These are phyloP conservation scores for Drosophila auraria DNA, from an alignment of 1,140 invertebrate species.

Conservation along the genomic window DNA sequence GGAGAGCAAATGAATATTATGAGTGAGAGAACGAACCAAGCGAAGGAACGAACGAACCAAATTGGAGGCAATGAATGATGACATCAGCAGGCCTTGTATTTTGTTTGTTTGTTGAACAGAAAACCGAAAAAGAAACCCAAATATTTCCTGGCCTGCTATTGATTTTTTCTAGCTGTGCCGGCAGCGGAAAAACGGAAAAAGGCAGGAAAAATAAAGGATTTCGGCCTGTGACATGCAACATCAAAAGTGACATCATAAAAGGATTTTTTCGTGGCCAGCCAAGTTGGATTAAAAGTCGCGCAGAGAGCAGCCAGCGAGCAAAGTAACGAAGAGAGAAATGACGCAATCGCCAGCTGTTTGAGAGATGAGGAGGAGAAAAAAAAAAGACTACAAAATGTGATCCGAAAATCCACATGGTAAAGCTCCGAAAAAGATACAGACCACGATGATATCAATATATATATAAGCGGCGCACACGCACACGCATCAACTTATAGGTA, in stretches of 20 bases:
- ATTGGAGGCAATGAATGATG: slow-evolving; percentile 38
- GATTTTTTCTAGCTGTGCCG: slow-evolving; percentile 13
- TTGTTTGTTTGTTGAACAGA: slow-evolving; percentile 26
- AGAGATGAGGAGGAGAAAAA: slow-evolving; percentile 6
- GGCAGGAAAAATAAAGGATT: slow-evolving; percentile 14
- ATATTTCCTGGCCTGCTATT: slow-evolving; percentile 37
- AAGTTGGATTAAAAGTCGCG: slow-evolving; percentile 46
- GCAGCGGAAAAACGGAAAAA: background rate
- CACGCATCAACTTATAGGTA: slow-evolving; percentile 26
- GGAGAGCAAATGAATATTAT: background rate
- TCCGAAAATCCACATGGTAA: slow-evolving; percentile 42
- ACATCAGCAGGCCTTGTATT: slow-evolving; percentile 26
- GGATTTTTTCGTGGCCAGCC: slow-evolving; percentile 33
- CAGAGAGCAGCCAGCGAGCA: slow-evolving; percentile 3
- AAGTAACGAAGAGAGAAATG: slow-evolving; percentile 20
- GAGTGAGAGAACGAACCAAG: slow-evolving; percentile 1
- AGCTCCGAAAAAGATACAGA: slow-evolving; percentile 39
- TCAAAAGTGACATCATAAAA: slow-evolving; percentile 44
- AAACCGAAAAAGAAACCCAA: background rate
- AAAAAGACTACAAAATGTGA: slow-evolving; percentile 49
- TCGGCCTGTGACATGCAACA: slow-evolving; percentile 30
- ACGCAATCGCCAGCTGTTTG: slow-evolving; percentile 59
- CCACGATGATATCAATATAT: slow-evolving; percentile 35
- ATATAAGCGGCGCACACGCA: background rate
- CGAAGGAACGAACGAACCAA: slow-evolving; percentile 5